Base-by-base conservation (phyloP, 1,140 invertebrate species). In the Drosophila sp. region DNA sequence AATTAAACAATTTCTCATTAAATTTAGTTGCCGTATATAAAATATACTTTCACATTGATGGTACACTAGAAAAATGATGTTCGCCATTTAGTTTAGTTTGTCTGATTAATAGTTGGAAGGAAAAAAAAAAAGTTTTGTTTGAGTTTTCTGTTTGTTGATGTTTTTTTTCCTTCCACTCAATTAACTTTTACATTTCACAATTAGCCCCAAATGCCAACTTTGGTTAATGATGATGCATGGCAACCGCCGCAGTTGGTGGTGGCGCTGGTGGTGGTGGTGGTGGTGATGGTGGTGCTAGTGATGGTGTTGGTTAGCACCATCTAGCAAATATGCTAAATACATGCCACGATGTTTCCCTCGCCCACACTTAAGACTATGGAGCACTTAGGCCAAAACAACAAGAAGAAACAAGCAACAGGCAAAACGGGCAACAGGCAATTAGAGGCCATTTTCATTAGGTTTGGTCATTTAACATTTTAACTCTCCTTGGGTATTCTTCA, bases 401-500 rank as follows among this genome's bases (percentile, higher is more conserved):
- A 47, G 23, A 50, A 10, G 44, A 7, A 50, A 50, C 23, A 25
- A 50, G 44, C 44, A 50, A 50, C 44, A 47, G 17, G 41, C 41
- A 44, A 23, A 44, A 7, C 33, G 7, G 35, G 35, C 35, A 62
- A 27, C 60, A 55, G 68, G 80, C 80, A 83, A 83, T 83, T 84
- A 84, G 80, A 79, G 66, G 76, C 40, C 41, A 79, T 72, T 83
- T 79, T 60, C 80, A 84, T 83, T 83, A 70, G 80, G 54, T 68
- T 70, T 72, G 66, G 66, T 35, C 50, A 72, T 62, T 79, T 72
- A 66, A 69, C 38, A 74, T 66, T 78, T 56, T 70, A 30, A 27
- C 60, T 44, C 0, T 74, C 54, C 55, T 44, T 55, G 50, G 29
- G 60, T 55, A 60, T 29, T 74, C 72, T 67, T 75, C 71, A 71